Percentiles rank a stretch among this genome's conserved stretches.
Evolutionary conservation across 2,888 invertebrate species (phyloP).

Genomic region (Drosophila lutescens): DNA sequence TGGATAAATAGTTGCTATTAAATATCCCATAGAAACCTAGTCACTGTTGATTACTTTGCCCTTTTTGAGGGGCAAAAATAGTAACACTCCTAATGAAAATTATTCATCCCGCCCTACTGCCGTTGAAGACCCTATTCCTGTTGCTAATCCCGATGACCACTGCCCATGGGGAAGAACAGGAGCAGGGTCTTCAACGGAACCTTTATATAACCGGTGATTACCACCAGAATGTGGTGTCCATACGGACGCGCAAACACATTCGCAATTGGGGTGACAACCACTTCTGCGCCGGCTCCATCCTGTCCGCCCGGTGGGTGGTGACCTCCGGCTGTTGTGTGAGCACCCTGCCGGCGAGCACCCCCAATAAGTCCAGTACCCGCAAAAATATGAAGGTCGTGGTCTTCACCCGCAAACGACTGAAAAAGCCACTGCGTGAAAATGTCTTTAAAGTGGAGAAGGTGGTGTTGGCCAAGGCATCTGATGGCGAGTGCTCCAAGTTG

Average conservation of each 20-base stretch:
- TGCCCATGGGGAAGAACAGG: background rate
- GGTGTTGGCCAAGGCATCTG: slow-evolving; percentile 31
- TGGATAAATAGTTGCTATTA: background rate
- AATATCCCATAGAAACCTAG: background rate
- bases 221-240: slow-evolving; percentile 39
- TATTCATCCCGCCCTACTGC: too few species aligned
- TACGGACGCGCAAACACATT: slow-evolving; percentile 41
- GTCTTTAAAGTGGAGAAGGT: slow-evolving; percentile 34
- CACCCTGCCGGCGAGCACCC: background rate
- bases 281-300: slow-evolving; percentile 52
- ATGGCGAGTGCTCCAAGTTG: slow-evolving; percentile 36
- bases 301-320: slow-evolving; percentile 41
- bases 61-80: background rate
- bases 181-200: background rate
- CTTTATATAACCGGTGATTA: background rate
- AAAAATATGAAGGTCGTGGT: slow-evolving; percentile 43
- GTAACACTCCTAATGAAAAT: background rate
- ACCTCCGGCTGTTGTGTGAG: slow-evolving; percentile 59
- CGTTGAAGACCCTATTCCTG: background rate
- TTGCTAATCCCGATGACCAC: background rate
- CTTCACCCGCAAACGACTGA: slow-evolving; percentile 39
- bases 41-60: background rate
- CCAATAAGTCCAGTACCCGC: background rate
- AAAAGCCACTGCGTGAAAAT: background rate
- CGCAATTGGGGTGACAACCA: slow-evolving; percentile 59